Percentiles rank a stretch among this genome's conserved stretches.
Evolutionary conservation across 2,113 vertebrate genomes (phyloP).

Genomic region (Haliaeetus leucogaster): DNA sequence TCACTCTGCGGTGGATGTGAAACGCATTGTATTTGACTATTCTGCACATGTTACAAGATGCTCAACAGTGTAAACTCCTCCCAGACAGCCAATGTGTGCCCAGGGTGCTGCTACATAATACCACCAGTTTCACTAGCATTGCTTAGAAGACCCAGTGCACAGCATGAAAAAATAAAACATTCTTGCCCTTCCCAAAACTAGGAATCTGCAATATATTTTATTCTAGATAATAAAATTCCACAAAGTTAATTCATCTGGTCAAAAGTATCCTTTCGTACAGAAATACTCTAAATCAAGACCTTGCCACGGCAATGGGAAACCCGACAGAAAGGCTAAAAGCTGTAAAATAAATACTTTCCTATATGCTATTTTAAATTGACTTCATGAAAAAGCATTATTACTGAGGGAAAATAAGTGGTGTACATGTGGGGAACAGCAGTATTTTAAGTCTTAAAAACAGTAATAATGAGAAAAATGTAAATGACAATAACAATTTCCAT

Average conservation of each 20-base stretch:
- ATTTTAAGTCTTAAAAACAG: neutral
- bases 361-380: conserved; percentile 12
- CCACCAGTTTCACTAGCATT: conserved; percentile 19
- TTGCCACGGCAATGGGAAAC: conserved; percentile 47
- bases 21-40: neutral
- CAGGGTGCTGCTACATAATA: conserved; percentile 47
- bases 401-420: neutral
- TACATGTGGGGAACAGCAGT: neutral
- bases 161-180: conserved; percentile 45
- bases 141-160: conserved; percentile 59
- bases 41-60: neutral
- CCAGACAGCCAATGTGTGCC: neutral
- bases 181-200: conserved; percentile 57
- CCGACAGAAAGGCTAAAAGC: neutral
- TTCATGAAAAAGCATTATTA: neutral
- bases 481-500: neutral
- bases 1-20: neutral
- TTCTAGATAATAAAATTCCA: conserved; percentile 50
- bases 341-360: conserved; percentile 2
- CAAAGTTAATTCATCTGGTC: conserved; percentile 53
- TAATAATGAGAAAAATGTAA: neutral
- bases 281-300: conserved; percentile 45
- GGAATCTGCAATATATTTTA: conserved; percentile 42
- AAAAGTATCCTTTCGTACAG: conserved; percentile 53
- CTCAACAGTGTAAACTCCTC: neutral